Evolutionary conservation across 35 echinoderm and acorn worm species (phyloP), one percentile per base, ranked within the genome.

Genomic region (Heliocidaris tuberculata): DNA sequence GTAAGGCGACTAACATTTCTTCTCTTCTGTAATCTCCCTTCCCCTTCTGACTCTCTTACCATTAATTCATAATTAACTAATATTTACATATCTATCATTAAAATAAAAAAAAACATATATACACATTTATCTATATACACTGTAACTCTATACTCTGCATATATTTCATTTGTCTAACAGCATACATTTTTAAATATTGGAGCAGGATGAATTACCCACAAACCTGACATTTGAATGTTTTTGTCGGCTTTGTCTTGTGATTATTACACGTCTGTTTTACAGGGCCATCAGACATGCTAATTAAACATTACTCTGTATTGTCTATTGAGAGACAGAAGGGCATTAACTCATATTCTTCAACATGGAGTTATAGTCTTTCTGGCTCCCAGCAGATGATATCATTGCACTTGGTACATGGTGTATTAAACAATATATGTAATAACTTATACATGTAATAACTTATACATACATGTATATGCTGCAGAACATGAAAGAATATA

Each of bases 1-100:
- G 91, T 93, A 93, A 93, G 91, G 48, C 29, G 11, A 93, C 91
- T 52, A 93, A 49, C 50, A 49, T 48, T 31, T 50, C 50, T 31
- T 50, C 50, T 30, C 50, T 50, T 93, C 50, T 11, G 5, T 93
- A 52, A 49, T 31, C 47, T 15, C 48, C 2, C 9, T 24, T 59
- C 47, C 30, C 49, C 56, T 8, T 93, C 48, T 59, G 24, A 56
- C 50, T 59, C 27, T 93, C 91, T 59, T 59, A 30, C 50, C 48
- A 59, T 93, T 31, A 49, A 50, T 48, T 31, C n/a, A 30, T 52
- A 49, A 27, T 52, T 56, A 48, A 30, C 50, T n/a, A 59, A 50
- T 52, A 48, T 93, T 9, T 48, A 31, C 90, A 50, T 47, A 17
- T 30, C 48, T 92, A 32, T 12, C 42, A 54, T 50, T 30, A 92